A percentile compares a stretch with the other conserved stretches of the same genome.
These are phyloP conservation scores for Saccopteryx leptura DNA, from an alignment of 2,113 vertebrate species.

Conservation along the genomic window DNA sequence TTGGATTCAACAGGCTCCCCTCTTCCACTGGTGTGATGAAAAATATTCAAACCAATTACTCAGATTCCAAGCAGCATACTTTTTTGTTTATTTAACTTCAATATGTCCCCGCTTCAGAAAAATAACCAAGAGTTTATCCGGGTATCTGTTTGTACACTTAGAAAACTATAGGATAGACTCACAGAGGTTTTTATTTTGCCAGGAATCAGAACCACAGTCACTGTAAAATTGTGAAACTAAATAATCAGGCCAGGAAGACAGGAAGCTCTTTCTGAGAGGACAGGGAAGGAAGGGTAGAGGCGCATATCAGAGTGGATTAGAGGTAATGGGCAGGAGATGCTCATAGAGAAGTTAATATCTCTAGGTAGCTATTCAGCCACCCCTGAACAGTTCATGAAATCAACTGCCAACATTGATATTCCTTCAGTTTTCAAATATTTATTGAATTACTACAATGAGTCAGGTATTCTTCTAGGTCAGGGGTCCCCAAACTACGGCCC, in stretches of 20 bases:
- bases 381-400: not conserved
- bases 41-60: constrained; percentile 18
- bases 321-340: not conserved
- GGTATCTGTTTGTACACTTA: constrained; percentile 79
- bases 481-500: no score
- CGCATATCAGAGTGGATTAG: not conserved
- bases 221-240: constrained; percentile 76
- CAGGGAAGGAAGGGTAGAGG: not conserved
- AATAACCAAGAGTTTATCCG: constrained; percentile 36
- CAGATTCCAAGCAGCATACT: constrained; percentile 23
- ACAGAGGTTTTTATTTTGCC: constrained; percentile 82
- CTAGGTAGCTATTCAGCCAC: not conserved
- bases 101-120: constrained; percentile 14
- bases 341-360: not conserved
- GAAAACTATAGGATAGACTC: constrained; percentile 73
- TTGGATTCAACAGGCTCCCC: constrained; percentile 12
- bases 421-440: constrained; percentile 28
- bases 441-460: not conserved
- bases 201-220: constrained; percentile 86
- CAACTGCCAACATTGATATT: not conserved
- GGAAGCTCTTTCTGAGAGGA: not conserved
- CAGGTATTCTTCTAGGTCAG: not conserved
- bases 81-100: constrained; percentile 73
- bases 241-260: constrained; percentile 75
- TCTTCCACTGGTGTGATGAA: not conserved